These are phyloP conservation scores for Pantherophis alleghaniensis DNA, from an alignment of 2,797 vertebrate species.

Conservation along the genomic window DNA sequence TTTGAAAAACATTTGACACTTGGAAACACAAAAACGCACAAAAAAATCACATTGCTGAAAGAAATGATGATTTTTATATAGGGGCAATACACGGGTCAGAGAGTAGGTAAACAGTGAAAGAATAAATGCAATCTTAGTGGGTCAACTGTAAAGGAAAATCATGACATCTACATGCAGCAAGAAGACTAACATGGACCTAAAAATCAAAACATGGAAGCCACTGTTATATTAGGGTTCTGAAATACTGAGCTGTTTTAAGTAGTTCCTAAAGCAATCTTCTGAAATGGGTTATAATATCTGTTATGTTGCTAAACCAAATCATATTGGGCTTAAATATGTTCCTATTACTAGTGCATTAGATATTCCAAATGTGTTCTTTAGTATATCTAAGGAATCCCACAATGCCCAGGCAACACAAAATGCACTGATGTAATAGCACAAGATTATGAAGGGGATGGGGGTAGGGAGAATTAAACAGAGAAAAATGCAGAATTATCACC, in stretches of 20 bases:
- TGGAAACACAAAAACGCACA: neutral
- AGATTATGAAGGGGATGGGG: neutral
- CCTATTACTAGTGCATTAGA: slow-evolving; percentile 23
- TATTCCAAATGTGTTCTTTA: slow-evolving; percentile 15
- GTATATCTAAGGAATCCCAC: slow-evolving; percentile 46
- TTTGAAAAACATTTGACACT: slow-evolving; percentile 11
- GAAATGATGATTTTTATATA: slow-evolving; percentile 8
- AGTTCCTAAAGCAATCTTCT: slow-evolving; percentile 14
- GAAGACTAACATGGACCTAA: slow-evolving; percentile 42
- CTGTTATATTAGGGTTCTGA: slow-evolving; percentile 28
- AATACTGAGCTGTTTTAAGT: neutral
- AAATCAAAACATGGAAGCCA: slow-evolving; percentile 59
- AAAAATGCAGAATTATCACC: slow-evolving; percentile 25
- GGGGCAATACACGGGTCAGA: neutral
- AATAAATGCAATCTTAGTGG: slow-evolving; percentile 63
- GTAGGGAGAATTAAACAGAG: neutral
- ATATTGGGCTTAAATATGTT: neutral
- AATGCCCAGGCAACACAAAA: slow-evolving; percentile 26
- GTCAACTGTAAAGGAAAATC: slow-evolving; percentile 65
- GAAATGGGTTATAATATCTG: neutral
- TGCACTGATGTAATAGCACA: neutral
- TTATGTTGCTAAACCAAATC: neutral
- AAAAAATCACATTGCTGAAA: neutral
- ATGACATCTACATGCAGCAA: slow-evolving; percentile 57
- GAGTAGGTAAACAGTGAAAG: slow-evolving; percentile 51